Evolutionary conservation across 2,113 vertebrate genomes (phyloP).

Genomic region (Rattus norvegicus): DNA sequence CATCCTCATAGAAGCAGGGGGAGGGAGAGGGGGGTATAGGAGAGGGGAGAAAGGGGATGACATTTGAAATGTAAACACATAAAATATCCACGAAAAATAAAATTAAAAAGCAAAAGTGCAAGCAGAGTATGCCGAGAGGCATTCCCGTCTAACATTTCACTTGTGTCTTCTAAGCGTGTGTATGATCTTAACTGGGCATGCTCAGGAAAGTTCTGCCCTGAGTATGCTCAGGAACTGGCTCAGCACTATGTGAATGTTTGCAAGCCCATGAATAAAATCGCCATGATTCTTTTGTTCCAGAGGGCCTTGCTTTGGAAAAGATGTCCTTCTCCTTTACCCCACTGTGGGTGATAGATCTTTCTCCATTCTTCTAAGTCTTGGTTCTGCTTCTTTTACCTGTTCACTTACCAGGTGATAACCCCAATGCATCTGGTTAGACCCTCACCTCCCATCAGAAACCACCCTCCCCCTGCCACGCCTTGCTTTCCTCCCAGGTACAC

Average conservation of each 20-base stretch:
- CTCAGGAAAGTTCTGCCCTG: neutral
- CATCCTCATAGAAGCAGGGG: no score
- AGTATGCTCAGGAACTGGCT: neutral
- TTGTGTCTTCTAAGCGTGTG: neutral
- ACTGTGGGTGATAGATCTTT: neutral
- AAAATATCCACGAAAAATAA: no score
- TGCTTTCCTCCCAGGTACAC: fast-evolving
- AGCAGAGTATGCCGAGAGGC: neutral
- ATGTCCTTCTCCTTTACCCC: neutral
- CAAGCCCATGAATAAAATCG: neutral
- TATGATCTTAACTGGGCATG: neutral
- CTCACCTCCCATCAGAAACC: no score
- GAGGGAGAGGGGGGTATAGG: no score
- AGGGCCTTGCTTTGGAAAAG: neutral
- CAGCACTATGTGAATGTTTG: neutral
- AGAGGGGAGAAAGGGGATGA: no score
- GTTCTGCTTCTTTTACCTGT: neutral
- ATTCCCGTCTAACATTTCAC: neutral
- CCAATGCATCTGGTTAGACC: neutral
- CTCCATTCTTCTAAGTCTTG: neutral
- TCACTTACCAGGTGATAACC: neutral
- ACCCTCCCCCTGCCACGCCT: neutral
- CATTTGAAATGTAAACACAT: no score
- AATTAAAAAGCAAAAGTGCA: neutral
- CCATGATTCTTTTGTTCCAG: neutral